phyloP scores from a whole-genome alignment of 2,888 invertebrate genomes.

The Mythimna albipuncta region DNA sequence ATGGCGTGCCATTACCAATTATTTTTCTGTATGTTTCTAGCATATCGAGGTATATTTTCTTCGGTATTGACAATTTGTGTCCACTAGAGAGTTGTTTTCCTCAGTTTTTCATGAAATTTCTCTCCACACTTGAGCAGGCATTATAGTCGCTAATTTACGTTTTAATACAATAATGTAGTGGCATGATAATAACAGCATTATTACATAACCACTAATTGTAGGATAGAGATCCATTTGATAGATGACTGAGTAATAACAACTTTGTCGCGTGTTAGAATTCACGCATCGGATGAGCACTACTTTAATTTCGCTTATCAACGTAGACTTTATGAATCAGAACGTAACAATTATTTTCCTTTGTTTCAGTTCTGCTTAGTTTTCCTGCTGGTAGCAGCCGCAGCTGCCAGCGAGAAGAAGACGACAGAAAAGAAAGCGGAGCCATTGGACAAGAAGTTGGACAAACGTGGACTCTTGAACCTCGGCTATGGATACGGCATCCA shows the following conservation, averaged over 20 bases:
- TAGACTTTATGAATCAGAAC: background rate
- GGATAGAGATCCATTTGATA: constrained; percentile 16
- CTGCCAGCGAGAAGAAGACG: constrained; percentile 92
- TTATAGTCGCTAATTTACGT: constrained; percentile 20
- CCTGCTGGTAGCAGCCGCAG: constrained; percentile 94
- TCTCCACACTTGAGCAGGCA: constrained; percentile 36
- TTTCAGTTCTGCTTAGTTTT: constrained; percentile 93
- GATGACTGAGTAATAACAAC: background rate
- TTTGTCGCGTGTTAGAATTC: background rate
- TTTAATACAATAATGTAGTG: constrained; percentile 10
- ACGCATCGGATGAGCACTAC: background rate
- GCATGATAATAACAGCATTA: constrained; percentile 40
- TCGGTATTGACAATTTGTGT: constrained; percentile 13
- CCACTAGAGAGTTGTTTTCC: constrained; percentile 17
- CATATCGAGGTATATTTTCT: background rate
- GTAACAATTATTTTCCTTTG: constrained; percentile 49
- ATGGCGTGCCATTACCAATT: background rate
- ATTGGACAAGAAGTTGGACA: constrained; percentile 94
- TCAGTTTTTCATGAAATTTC: constrained; percentile 45
- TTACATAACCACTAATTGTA: constrained; percentile 24
- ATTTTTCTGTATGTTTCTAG: constrained; percentile 13
- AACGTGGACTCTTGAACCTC: constrained; percentile 94
- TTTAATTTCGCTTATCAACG: background rate
- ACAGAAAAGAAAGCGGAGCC: constrained; percentile 90
- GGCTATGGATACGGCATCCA: constrained; percentile 95